Evolutionary conservation across 2,797 vertebrate genomes (phyloP).

Genomic region (Protosalanx chinensis): DNA sequence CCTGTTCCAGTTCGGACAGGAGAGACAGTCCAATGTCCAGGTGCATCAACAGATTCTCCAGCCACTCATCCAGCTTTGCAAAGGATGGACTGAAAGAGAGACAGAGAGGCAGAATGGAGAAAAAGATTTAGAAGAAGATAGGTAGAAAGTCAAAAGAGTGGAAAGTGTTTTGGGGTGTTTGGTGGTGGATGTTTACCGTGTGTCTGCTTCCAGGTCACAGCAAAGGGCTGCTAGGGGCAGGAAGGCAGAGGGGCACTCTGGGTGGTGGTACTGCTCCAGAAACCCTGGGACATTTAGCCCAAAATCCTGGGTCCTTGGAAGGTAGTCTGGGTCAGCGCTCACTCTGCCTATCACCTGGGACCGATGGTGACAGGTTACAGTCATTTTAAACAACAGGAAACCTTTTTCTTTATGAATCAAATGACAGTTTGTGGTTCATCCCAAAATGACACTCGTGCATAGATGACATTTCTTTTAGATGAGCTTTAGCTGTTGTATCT

Average conservation of each 20-base stretch:
- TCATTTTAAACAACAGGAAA: background rate
- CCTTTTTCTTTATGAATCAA: background rate
- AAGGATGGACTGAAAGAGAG: conserved; percentile 78
- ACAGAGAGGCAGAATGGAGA: conserved; percentile 8
- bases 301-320: conserved; percentile 90
- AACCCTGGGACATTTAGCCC: conserved; percentile 87
- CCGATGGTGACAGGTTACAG: background rate
- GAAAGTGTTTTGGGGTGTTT: too few relatives aligned
- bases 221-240: conserved; percentile 86
- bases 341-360: conserved; percentile 91
- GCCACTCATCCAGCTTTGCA: conserved; percentile 86
- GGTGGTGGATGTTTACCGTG: conserved; percentile 71
- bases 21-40: conserved; percentile 83
- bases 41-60: conserved; percentile 87
- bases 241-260: conserved; percentile 82
- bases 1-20: conserved; percentile 84
- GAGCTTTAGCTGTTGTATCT: background rate
- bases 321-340: conserved; percentile 90
- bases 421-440: background rate
- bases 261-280: conserved; percentile 82
- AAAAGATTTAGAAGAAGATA: background rate
- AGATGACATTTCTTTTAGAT: background rate
- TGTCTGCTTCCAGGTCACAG: conserved; percentile 89
- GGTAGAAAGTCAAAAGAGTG: background rate
- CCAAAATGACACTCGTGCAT: background rate